Conservation (phyloP, 1,140 invertebrate species). For the Melitaea cinxia region DNA sequence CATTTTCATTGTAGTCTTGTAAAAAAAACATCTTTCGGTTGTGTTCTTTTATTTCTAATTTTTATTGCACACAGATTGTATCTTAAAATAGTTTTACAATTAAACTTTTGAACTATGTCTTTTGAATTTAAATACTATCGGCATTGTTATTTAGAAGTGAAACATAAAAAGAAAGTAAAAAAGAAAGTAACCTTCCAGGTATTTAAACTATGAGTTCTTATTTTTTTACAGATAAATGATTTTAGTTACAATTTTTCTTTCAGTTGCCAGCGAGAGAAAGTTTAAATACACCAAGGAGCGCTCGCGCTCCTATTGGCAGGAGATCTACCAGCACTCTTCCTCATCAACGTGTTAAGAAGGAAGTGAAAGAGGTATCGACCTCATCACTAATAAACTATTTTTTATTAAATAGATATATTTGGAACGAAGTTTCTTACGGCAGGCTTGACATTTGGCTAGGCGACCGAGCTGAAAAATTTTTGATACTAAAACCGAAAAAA, state of each 20-base stretch:
- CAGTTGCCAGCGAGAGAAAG: constrained; percentile 73
- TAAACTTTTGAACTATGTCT: constrained; percentile 44
- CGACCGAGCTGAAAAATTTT: too few species aligned
- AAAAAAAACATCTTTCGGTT: constrained; percentile 48
- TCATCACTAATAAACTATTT: background rate
- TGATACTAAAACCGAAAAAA: too few species aligned
- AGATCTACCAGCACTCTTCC: constrained; percentile 57
- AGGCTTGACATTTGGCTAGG: too few species aligned
- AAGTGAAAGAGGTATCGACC: constrained; percentile 44
- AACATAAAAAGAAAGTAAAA: constrained; percentile 56
- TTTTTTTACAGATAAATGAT: background rate
- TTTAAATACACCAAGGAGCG: constrained; percentile 70
- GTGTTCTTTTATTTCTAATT: constrained; percentile 40
- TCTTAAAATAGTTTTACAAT: constrained; percentile 36
- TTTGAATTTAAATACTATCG: constrained; percentile 58
- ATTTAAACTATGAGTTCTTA: background rate
- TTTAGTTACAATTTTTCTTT: constrained; percentile 33
- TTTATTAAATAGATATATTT: too few species aligned
- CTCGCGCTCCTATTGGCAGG: constrained; percentile 64
- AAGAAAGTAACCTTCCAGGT: constrained; percentile 73
- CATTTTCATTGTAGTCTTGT: constrained; percentile 49
- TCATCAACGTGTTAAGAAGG: constrained; percentile 71
- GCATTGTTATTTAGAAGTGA: constrained; percentile 61
- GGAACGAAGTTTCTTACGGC: too few species aligned
- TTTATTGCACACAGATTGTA: constrained; percentile 34